Percentiles rank a stretch among this genome's conserved stretches.
These are phyloP conservation scores for Phenganax stokvisi DNA, from an alignment of 92 coral and sea anemone genomes.

Conservation along the genomic window DNA sequence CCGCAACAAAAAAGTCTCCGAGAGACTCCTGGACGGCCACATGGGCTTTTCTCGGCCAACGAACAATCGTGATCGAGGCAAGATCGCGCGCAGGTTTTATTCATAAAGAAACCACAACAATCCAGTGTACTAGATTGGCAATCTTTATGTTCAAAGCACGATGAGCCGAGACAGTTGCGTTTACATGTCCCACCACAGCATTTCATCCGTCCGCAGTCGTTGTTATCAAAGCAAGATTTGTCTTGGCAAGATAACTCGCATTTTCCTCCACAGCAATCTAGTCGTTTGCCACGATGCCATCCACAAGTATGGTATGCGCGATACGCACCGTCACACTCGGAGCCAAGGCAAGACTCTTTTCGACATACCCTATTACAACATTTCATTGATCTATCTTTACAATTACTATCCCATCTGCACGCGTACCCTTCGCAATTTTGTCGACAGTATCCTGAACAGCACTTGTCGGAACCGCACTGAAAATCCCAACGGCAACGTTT, in stretches of 20 bases:
- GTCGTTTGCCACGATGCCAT: background rate
- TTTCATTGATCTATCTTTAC: slow-evolving; percentile 18
- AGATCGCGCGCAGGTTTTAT: slow-evolving; percentile 16
- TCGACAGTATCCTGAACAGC: slow-evolving; percentile 16
- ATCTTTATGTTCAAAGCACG: slow-evolving; percentile 6
- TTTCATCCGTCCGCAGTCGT: slow-evolving; percentile 25
- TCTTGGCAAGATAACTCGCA: slow-evolving; percentile 18
- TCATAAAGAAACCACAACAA: slow-evolving; percentile 30
- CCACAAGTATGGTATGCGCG: background rate
- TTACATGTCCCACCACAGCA: slow-evolving; percentile 33
- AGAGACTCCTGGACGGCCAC: background rate
- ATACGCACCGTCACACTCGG: background rate
- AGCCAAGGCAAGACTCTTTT: slow-evolving; percentile 18
- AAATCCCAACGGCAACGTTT: slow-evolving; percentile 11
- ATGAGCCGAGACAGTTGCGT: slow-evolving; percentile 13
- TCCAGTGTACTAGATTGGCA: slow-evolving; percentile 15
- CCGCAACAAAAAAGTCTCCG: slow-evolving; percentile 23
- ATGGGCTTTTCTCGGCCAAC: background rate
- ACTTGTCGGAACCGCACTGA: slow-evolving; percentile 17
- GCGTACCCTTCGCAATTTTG: slow-evolving; percentile 4
- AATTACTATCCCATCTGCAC: background rate
- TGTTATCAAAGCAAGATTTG: slow-evolving; percentile 16
- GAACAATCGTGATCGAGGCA: slow-evolving; percentile 13
- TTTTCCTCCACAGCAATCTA: slow-evolving; percentile 23
- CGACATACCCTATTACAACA: slow-evolving; percentile 22